phyloP scores from a whole-genome alignment of 2,113 vertebrate genomes.

The Seriola quinqueradiata region DNA sequence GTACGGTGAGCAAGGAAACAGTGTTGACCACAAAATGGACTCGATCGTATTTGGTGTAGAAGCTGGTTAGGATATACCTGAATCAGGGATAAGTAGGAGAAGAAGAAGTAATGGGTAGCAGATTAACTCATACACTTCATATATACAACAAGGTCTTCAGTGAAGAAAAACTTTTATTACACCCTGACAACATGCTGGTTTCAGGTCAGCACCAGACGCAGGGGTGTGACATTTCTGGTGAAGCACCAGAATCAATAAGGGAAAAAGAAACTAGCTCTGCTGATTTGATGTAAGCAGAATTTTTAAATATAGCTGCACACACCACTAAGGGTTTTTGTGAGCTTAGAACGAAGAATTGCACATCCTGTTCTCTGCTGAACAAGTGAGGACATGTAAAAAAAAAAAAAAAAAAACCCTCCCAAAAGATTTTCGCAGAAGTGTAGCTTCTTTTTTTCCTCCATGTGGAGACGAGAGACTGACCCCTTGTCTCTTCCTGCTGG shows the following conservation, averaged over 20 bases:
- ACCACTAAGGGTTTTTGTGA: neutral
- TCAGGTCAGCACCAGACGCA: neutral
- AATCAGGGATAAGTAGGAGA: slow-evolving; percentile 19
- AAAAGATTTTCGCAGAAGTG: slow-evolving; percentile 4
- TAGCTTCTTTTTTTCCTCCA: neutral
- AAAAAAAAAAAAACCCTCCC: slow-evolving; percentile 7
- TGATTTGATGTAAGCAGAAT: neutral
- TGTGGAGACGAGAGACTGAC: slow-evolving; percentile 17
- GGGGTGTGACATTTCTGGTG: too few relatives aligned
- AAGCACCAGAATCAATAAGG: too few relatives aligned
- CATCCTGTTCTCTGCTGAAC: slow-evolving; percentile 41
- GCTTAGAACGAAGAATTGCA: slow-evolving; percentile 7
- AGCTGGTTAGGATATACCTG: slow-evolving; percentile 98
- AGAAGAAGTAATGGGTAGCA: slow-evolving; percentile 8
- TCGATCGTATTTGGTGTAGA: slow-evolving; percentile 98
- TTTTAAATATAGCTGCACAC: slow-evolving; percentile 10
- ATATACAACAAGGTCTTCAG: too few relatives aligned
- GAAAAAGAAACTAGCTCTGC: neutral
- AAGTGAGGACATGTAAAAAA: slow-evolving; percentile 18
- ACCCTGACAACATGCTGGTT: neutral
- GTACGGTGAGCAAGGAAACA: slow-evolving; percentile 93
- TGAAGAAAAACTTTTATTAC: too few relatives aligned
- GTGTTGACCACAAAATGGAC: slow-evolving; percentile 97
- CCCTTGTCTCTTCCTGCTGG: slow-evolving; percentile 25
- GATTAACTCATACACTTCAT: neutral